Percentiles rank a stretch among this genome's conserved stretches.
Conservation (phyloP, 1,140 invertebrate species). For the Stratiolaelaps scimitus region DNA sequence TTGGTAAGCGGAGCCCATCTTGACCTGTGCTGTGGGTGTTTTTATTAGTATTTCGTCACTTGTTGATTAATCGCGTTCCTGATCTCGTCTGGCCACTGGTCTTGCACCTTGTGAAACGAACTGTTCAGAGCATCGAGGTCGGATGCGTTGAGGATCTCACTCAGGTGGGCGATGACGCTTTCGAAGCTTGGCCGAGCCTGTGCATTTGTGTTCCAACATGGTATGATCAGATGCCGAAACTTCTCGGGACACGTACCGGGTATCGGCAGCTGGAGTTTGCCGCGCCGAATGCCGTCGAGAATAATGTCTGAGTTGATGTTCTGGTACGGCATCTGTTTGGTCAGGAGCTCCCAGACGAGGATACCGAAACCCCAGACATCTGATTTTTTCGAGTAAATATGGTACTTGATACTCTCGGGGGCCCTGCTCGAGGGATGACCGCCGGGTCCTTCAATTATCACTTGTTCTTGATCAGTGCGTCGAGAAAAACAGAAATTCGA, state of each 20-base stretch:
- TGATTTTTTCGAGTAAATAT: constrained; percentile 67
- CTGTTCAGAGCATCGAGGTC: constrained; percentile 85
- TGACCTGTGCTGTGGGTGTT: no score
- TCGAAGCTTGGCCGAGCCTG: constrained; percentile 72
- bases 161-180: constrained; percentile 60
- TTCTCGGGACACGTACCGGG: no score
- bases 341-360: constrained; percentile 66
- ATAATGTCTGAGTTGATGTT: no score
- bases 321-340: no score
- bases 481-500: constrained; percentile 91
- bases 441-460: no score
- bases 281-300: no score
- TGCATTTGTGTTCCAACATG: constrained; percentile 83
- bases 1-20: no score
- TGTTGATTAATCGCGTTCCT: no score
- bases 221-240: no score
- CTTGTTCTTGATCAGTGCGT: constrained; percentile 83
- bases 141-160: constrained; percentile 66
- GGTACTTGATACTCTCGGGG: constrained; percentile 60
- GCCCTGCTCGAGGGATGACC: no score
- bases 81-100: constrained; percentile 90
- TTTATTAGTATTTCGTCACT: no score
- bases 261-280: no score
- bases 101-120: constrained; percentile 91
- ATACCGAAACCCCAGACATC: constrained; percentile 78